These are phyloP conservation scores for Agrilus biguttatus DNA, from an alignment of 2,888 invertebrate species.

Conservation along the genomic window DNA sequence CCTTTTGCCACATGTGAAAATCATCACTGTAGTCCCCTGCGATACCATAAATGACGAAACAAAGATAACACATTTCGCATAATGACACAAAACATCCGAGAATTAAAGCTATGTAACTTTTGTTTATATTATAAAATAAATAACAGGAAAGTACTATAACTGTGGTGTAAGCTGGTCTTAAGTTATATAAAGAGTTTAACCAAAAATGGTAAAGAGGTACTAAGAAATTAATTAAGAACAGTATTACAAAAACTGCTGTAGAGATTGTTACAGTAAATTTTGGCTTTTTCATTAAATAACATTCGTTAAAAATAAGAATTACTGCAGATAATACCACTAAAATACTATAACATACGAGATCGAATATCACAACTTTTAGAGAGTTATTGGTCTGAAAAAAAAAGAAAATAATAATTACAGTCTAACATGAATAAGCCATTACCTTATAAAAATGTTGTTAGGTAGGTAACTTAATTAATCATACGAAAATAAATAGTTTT, in stretches of 20 bases:
- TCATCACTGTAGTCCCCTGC: background rate
- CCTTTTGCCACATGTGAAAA: constrained; percentile 5
- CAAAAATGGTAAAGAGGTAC: constrained; percentile 46
- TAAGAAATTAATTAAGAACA: constrained; percentile 42
- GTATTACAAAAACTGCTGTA: constrained; percentile 22
- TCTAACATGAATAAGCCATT: too few species aligned
- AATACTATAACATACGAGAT: constrained; percentile 33
- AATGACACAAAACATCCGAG: constrained; percentile 54
- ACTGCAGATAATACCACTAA: constrained; percentile 31
- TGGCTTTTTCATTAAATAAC: constrained; percentile 15
- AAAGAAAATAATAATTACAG: constrained; percentile 1
- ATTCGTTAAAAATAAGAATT: constrained; percentile 33
- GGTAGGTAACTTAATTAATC: too few species aligned
- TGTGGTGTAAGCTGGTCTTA: constrained; percentile 56
- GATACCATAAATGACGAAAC: constrained; percentile 36
- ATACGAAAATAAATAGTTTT: too few species aligned
- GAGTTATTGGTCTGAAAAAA: constrained; percentile 12
- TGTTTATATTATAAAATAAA: constrained; percentile 68
- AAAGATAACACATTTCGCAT: constrained; percentile 46
- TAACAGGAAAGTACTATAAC: constrained; percentile 66
- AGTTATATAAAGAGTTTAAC: constrained; percentile 29
- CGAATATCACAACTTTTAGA: constrained; percentile 20
- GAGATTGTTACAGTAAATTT: constrained; percentile 26
- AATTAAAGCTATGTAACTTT: constrained; percentile 53
- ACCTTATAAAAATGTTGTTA: too few species aligned